A percentile compares a stretch with the other conserved stretches of the same genome.
phyloP scores from a whole-genome alignment of 2,797 vertebrate genomes.

The Perodicticus potto region DNA sequence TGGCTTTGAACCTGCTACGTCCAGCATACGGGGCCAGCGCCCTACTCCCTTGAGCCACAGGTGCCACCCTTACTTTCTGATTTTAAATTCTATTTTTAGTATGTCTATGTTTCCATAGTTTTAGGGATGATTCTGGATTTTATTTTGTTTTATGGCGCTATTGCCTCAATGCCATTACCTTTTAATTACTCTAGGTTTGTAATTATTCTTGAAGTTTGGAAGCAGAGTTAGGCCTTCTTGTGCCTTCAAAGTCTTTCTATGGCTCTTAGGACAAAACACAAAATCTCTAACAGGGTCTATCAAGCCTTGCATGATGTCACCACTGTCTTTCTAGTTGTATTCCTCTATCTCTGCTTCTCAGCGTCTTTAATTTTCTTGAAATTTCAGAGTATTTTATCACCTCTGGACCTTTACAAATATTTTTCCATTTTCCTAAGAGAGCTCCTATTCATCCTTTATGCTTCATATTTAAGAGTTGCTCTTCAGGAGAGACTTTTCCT shows the following conservation, averaged over 20 bases:
- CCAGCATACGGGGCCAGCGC: too few relatives aligned
- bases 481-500: background rate
- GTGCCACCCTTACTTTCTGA: background rate
- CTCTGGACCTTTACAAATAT: background rate
- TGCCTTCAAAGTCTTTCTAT: background rate
- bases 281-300: background rate
- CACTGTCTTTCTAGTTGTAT: background rate
- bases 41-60: too few relatives aligned
- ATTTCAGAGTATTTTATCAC: background rate
- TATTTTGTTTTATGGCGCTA: background rate
- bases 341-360: background rate
- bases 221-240: background rate
- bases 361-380: constrained; percentile 21
- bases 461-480: constrained; percentile 1
- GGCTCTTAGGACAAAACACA: background rate
- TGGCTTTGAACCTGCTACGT: too few relatives aligned
- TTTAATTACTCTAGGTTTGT: constrained; percentile 1
- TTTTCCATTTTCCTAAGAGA: background rate
- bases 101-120: background rate
- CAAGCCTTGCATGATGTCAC: background rate
- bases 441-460: background rate
- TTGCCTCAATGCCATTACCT: background rate
- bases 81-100: constrained; percentile 7
- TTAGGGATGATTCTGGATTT: background rate
- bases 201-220: background rate